These are phyloP conservation scores for Omphaloscelis lunosa DNA, from an alignment of 2,888 invertebrate genomes.

Conservation along the genomic window DNA sequence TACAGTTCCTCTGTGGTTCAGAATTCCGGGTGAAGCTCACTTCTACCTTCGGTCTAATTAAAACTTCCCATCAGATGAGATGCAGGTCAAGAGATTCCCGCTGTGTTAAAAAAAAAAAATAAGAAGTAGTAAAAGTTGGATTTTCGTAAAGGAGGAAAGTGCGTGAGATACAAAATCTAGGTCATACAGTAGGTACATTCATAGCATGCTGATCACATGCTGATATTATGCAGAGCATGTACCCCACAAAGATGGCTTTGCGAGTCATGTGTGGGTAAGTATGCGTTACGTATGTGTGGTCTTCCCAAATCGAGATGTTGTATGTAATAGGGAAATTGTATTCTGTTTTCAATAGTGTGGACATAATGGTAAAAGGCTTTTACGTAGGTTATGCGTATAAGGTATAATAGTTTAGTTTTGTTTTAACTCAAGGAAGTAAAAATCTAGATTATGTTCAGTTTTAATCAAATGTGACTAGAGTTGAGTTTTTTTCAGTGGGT, in stretches of 20 bases:
- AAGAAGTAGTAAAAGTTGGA: conserved; percentile 12
- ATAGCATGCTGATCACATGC: conserved; percentile 32
- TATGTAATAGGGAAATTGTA: conserved; percentile 45
- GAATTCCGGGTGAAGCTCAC: no score
- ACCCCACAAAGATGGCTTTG: conserved; percentile 23
- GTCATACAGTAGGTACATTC: conserved; percentile 31
- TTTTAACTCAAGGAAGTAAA: neutral
- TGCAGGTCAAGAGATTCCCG: no score
- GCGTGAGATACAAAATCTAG: conserved; percentile 44
- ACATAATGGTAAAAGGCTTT: conserved; percentile 2
- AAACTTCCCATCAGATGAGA: no score
- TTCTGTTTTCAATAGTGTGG: conserved; percentile 11
- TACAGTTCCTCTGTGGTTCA: no score
- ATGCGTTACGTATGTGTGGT: conserved; percentile 42
- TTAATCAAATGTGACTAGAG: neutral
- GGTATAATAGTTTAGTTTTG: neutral
- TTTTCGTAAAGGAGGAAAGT: conserved; percentile 32
- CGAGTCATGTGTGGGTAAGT: conserved; percentile 44
- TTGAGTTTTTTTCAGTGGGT: neutral
- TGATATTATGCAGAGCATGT: conserved; percentile 50
- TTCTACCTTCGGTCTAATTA: no score
- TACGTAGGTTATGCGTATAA: neutral
- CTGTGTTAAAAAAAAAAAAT: neutral
- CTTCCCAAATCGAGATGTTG: conserved; percentile 46
- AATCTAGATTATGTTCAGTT: neutral